phyloP scores from a whole-genome alignment of 2,113 vertebrate genomes.

The Ceyx cyanopectus region DNA sequence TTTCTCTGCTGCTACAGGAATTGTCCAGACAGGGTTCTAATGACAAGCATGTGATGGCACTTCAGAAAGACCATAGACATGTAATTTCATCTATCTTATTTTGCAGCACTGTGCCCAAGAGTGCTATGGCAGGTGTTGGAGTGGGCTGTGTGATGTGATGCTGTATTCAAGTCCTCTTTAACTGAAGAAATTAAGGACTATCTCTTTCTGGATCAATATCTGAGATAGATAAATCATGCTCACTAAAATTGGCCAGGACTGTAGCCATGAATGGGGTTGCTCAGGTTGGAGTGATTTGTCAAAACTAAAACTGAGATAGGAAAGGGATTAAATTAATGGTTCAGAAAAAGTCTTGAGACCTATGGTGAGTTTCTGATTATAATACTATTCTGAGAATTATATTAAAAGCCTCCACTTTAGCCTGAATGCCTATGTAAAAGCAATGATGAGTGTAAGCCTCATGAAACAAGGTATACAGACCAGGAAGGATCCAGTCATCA shows the following conservation, averaged over 20 bases:
- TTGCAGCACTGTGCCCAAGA: not conserved
- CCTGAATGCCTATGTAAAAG: not conserved
- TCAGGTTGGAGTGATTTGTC: not conserved
- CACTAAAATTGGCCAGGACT: not conserved
- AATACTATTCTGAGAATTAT: not conserved
- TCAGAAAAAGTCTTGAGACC: not conserved
- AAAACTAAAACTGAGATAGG: not conserved
- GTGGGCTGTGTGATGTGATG: fast-evolving
- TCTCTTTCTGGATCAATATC: not conserved
- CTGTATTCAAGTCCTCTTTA: not conserved
- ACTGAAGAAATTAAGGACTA: not conserved
- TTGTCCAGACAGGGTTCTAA: not conserved
- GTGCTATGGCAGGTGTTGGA: fast-evolving
- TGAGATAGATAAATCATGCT: not conserved
- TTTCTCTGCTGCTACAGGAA: not conserved
- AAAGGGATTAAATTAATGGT: not conserved
- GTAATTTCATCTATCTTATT: not conserved
- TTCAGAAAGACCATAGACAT: fast-evolving
- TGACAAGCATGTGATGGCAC: not conserved
- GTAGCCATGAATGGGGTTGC: not conserved
- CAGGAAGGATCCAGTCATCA: not conserved
- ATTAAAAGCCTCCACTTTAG: not conserved
- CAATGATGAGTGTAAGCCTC: not conserved
- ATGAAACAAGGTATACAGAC: not conserved
- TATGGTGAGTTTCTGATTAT: not conserved